Evolutionary conservation across 2,888 invertebrate species (phyloP), one percentile per base, ranked within the genome.

Genomic region (Epicampocera succincta): DNA sequence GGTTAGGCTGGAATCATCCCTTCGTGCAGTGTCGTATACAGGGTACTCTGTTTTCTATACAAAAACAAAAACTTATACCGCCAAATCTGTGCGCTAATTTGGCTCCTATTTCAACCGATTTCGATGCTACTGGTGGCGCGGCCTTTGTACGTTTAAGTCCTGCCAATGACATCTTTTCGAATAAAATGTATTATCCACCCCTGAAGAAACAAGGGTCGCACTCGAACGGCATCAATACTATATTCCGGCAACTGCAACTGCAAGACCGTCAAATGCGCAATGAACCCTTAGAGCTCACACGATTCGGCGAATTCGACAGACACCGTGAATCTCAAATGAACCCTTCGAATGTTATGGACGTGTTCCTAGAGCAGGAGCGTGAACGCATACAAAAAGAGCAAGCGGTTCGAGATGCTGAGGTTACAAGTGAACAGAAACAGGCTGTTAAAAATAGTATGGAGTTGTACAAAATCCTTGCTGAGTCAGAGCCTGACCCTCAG

Each of bases 101-200:
- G 77, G 90, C 90, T 13, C 90, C 91, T 0, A 86, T 86, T 66
- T 88, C 90, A 9, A 88, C 87, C 44, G 90, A 90, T 91, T 90
- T 93, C 68, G 94, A 95, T 86, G 93, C 94, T 15, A 93, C 94
- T 84, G 94, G 95, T 87, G 92, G 92, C 25, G 92, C 95, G 87
- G 96, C 97, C 38, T 94, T 95, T 85, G 95, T 97, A 33, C 95
- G 95, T 84, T 97, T 95, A 87, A 94, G 94, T 8, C 97, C 97
- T 13, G 93, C 93, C 69, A 86, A 86, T 73, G 93, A 95, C 87
- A 93, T 94, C 84, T 96, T 94, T 88, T 95, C 96, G n/a, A 96
- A 96, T 87, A 92, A 95, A 15, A 96, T 95, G 89, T 95, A 93
- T 89, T 94, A 95, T 72, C 87, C 93, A 78, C 90, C 91, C 56